phyloP scores from a whole-genome alignment of 2,888 invertebrate species.

The Pilophorus perplexus region DNA sequence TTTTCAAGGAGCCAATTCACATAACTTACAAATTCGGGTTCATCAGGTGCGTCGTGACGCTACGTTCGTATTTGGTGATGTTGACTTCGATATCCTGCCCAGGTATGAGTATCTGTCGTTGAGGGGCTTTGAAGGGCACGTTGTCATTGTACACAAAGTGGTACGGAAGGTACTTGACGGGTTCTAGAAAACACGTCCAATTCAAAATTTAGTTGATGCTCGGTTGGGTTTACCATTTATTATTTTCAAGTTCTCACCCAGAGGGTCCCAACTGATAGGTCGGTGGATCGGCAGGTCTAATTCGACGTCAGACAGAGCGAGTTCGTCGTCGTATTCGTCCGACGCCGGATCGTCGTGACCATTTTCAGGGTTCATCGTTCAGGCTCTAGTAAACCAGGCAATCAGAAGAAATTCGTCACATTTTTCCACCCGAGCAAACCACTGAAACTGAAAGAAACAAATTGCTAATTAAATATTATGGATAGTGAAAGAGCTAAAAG shows the following conservation, averaged over 20 bases:
- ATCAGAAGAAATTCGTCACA: too few relatives aligned
- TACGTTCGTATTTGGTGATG: conserved; percentile 75
- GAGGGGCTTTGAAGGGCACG: conserved; percentile 70
- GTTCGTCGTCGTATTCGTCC: conserved; percentile 72
- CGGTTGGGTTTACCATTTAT: background rate
- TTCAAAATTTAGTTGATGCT: background rate
- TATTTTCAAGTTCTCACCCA: conserved; percentile 3
- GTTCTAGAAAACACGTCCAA: conserved; percentile 12
- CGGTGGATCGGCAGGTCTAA: conserved; percentile 1
- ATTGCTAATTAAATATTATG: too few relatives aligned
- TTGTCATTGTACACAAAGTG: conserved; percentile 51
- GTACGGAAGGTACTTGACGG: conserved; percentile 2
- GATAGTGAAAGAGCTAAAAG: too few relatives aligned
- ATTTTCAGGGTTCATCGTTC: too few relatives aligned
- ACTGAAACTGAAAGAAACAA: too few relatives aligned
- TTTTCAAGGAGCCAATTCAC: background rate
- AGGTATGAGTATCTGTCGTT: conserved; percentile 77
- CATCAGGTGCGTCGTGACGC: conserved; percentile 78
- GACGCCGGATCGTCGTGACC: background rate
- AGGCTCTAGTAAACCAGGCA: too few relatives aligned
- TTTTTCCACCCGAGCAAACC: too few relatives aligned
- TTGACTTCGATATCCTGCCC: conserved; percentile 71
- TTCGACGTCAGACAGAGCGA: conserved; percentile 66
- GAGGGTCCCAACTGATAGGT: conserved; percentile 25
- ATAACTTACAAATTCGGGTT: conserved; percentile 82